Evolutionary conservation across 2,888 invertebrate species (phyloP).

Genomic region (Xestoiulus laeticollis): DNA sequence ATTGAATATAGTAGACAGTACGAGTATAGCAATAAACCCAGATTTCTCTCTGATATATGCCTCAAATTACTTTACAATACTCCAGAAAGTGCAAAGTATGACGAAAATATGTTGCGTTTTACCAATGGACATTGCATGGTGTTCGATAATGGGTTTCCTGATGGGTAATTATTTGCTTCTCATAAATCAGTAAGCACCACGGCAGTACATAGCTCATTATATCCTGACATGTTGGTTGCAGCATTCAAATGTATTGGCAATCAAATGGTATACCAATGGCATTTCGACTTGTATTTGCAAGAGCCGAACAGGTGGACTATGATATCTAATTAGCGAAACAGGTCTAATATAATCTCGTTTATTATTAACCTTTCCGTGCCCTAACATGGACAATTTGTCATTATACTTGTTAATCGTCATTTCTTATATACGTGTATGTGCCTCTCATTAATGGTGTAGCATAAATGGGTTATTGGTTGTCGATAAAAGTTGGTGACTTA

Average conservation of each 20-base stretch:
- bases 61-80: no score
- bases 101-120: no score
- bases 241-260: not conserved
- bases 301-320: not conserved
- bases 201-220: not conserved
- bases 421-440: not conserved
- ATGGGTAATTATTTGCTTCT: not conserved
- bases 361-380: constrained; percentile 24
- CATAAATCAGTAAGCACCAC: not conserved
- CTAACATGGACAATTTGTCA: not conserved
- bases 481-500: constrained; percentile 15
- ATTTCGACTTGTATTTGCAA: not conserved
- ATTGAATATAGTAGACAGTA: no score
- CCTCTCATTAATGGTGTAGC: not conserved
- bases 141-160: no score
- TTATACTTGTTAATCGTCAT: constrained; percentile 4
- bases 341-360: not conserved
- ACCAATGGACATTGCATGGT: no score
- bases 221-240: not conserved
- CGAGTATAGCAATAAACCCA: no score
- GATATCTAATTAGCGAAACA: not conserved
- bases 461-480: constrained; percentile 32
- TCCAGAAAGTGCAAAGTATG: no score
- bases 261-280: not conserved
- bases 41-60: no score